Evolutionary conservation across 2,113 vertebrate genomes (phyloP).

Genomic region (Turdus rufiventris): DNA sequence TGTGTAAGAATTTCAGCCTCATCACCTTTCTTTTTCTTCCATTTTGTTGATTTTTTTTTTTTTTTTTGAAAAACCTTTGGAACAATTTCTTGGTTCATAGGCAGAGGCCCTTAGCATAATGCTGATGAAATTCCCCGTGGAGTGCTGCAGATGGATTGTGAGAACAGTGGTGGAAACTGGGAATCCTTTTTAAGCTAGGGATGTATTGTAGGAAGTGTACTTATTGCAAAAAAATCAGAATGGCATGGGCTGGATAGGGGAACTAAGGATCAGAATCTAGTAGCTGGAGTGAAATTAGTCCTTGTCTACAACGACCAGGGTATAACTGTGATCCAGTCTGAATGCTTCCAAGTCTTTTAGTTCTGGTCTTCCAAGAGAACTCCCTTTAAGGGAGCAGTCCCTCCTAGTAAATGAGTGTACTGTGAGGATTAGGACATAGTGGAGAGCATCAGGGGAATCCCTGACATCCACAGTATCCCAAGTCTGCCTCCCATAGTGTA

Average conservation of each 20-base stretch:
- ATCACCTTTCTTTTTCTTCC: neutral
- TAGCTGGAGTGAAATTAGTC: neutral
- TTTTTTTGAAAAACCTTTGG: neutral
- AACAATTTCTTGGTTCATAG: neutral
- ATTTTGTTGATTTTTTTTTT: neutral
- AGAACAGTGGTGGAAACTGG: neutral
- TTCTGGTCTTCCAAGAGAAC: neutral
- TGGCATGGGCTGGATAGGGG: neutral
- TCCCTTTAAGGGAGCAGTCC: neutral
- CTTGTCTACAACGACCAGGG: neutral
- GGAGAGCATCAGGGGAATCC: neutral
- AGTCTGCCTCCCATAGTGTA: neutral
- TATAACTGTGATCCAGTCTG: neutral
- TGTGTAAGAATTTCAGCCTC: neutral
- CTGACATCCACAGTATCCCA: accelerated
- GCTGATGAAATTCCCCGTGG: neutral
- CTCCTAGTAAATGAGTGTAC: neutral
- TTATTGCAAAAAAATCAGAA: neutral
- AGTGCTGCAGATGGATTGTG: neutral
- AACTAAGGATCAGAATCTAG: neutral
- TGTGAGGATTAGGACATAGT: neutral
- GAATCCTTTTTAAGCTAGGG: neutral
- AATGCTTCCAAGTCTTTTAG: neutral
- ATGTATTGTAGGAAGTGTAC: neutral
- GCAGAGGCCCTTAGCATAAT: neutral